Evolutionary conservation across 2,797 vertebrate species (phyloP), one percentile per base, ranked within the genome.

Genomic region (Tapirus indicus): DNA sequence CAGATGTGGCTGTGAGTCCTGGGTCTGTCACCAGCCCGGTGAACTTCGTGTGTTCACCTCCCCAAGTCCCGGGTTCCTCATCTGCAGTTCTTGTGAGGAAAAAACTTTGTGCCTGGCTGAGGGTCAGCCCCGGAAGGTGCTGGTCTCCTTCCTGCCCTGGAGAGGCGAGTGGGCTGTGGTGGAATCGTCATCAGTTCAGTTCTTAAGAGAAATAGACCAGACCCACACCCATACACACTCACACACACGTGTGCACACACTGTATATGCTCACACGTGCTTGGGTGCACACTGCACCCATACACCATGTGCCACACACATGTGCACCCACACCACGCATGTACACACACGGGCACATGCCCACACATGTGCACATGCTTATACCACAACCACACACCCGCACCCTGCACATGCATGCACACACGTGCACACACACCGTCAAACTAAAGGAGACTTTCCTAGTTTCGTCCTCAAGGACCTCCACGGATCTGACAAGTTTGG

Each of bases 231-330:
- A 38, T 38, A 38, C 16, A 32, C 56, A 2, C 1, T 47, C 47
- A 47, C 47, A 47, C 47, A 11, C 47, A 38, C 38, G 49, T 52
- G 3, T 5, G 6, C 44, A 84, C 32, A 38, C 8, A n/a, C 1
- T 7, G 7, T 47, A 75, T 47, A 2, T 3, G 23, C 23, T 16
- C 35, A 71, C 35, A 41, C 16, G 13, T 27, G 41, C 25, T 2
- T 12, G 49, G 13, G 49, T 52, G 4, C 41, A 72, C 41, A 44
- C 2, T 4, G 10, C 69, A 44, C 38, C 38, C 9, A 9, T 9
- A 4, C 1, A 27, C 23, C 23, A 29, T 6, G 2, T 2, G 38
- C 9, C 69, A 8, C 11, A 12, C 38, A 13, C 3, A 1, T 13
- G 47, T 21, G 27, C 12, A 1, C 8, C 10, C 38, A 38, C 20